These are phyloP conservation scores for Neosilurus mollespiculum DNA, from an alignment of 2,797 vertebrate genomes.

Conservation along the genomic window DNA sequence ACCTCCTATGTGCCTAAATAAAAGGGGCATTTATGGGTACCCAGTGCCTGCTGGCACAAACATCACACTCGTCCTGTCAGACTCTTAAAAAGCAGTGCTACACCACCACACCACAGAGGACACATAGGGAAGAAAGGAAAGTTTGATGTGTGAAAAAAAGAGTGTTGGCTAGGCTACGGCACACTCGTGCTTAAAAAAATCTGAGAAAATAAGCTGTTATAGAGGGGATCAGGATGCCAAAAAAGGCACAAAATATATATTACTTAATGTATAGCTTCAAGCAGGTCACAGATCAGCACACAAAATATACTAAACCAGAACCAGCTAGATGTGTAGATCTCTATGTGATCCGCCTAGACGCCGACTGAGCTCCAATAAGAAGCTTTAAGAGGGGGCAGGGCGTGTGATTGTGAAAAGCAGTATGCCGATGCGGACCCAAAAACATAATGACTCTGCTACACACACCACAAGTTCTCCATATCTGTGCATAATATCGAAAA, in stretches of 20 bases:
- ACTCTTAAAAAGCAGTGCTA: constrained; percentile 11
- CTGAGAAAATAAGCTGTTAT: background rate
- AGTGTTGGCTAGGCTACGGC: background rate
- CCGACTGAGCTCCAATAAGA: constrained; percentile 58
- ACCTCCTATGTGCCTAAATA: constrained; percentile 44
- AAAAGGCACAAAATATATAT: background rate
- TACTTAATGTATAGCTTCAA: background rate
- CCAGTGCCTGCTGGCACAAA: constrained; percentile 50
- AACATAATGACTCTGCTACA: too few species aligned
- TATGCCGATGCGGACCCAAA: too few species aligned
- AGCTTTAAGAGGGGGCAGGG: constrained; percentile 64
- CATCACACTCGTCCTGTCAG: constrained; percentile 39
- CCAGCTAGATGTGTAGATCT: constrained; percentile 41
- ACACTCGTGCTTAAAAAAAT: background rate
- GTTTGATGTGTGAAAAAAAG: background rate
- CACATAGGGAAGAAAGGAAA: background rate
- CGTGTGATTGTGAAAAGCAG: constrained; percentile 22
- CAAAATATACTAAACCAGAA: background rate
- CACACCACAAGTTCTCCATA: background rate
- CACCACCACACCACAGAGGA: constrained; percentile 27
- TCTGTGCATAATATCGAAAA: background rate
- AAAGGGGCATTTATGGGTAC: constrained; percentile 45
- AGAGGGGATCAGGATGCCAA: background rate
- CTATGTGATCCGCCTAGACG: constrained; percentile 39
- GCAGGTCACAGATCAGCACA: background rate